These are phyloP conservation scores for Labeo rohita DNA, from an alignment of 2,113 vertebrate genomes.

Conservation along the genomic window DNA sequence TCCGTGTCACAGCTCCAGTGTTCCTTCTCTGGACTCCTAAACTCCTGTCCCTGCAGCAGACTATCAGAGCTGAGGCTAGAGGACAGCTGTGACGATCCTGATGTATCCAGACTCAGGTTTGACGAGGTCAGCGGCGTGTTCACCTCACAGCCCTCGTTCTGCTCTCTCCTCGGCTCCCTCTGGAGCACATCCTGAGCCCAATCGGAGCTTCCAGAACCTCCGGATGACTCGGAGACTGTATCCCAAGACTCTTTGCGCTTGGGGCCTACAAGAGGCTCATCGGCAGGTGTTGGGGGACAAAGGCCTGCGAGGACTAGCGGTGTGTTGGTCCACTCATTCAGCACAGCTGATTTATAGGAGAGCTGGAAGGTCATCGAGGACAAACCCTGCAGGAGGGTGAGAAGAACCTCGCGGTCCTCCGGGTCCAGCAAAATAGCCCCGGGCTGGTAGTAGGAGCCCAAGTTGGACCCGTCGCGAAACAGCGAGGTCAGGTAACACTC, in stretches of 20 bases:
- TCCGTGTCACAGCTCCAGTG: constrained; percentile 79
- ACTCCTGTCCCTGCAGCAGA: constrained; percentile 73
- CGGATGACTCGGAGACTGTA: constrained; percentile 85
- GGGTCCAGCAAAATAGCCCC: constrained; percentile 85
- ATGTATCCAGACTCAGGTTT: constrained; percentile 88
- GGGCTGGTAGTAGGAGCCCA: constrained; percentile 84
- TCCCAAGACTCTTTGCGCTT: constrained; percentile 83
- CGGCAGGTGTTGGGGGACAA: constrained; percentile 71
- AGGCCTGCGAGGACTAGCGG: constrained; percentile 89
- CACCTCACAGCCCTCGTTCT: constrained; percentile 57
- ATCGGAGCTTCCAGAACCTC: constrained; percentile 76
- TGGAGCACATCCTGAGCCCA: constrained; percentile 72
- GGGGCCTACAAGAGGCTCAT: constrained; percentile 64
- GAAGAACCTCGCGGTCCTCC: constrained; percentile 91
- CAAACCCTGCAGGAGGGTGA: constrained; percentile 93
- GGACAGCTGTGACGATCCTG: constrained; percentile 87
- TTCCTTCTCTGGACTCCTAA: constrained; percentile 78
- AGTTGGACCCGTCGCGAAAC: constrained; percentile 80
- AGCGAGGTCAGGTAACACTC: constrained; percentile 92
- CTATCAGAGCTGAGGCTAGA: constrained; percentile 91
- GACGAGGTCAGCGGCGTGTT: constrained; percentile 78
- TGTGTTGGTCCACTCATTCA: constrained; percentile 93
- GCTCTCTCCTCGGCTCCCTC: constrained; percentile 36
- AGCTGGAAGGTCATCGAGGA: constrained; percentile 87
- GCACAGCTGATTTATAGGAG: constrained; percentile 91